Percentiles rank a stretch among this genome's conserved stretches.
phyloP scores from a whole-genome alignment of 2,113 vertebrate species.

The Bos taurus region DNA sequence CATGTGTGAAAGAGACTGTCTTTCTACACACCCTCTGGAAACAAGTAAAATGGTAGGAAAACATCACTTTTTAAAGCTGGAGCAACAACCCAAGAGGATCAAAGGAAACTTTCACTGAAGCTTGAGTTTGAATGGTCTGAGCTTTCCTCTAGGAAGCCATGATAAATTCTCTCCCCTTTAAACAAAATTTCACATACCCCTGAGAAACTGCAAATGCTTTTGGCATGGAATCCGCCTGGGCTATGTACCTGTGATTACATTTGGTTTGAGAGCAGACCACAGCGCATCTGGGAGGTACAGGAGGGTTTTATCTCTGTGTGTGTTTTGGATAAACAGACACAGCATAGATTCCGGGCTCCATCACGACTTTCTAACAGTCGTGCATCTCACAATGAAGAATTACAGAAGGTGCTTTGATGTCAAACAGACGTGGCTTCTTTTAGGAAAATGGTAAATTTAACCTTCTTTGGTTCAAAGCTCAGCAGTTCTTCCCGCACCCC shows the following conservation, averaged over 20 bases:
- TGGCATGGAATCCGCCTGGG: background rate
- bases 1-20: background rate
- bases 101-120: background rate
- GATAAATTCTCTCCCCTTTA: background rate
- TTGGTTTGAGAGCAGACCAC: background rate
- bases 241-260: background rate
- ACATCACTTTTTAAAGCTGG: background rate
- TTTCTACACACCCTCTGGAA: background rate
- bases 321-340: constrained; percentile 55
- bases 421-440: constrained; percentile 58
- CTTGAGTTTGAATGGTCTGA: background rate
- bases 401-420: constrained; percentile 53
- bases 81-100: background rate
- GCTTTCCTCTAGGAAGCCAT: background rate
- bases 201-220: background rate
- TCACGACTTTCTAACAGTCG: constrained; percentile 20
- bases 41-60: background rate
- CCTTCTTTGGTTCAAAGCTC: constrained; percentile 79
- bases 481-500: constrained; percentile 66
- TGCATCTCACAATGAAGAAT: constrained; percentile 56
- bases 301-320: constrained; percentile 47
- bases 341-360: constrained; percentile 2
- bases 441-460: constrained; percentile 73
- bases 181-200: background rate
- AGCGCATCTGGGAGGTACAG: background rate